Conservation (phyloP, 2,113 vertebrate genomes). For the Thamnaconus septentrionalis region DNA sequence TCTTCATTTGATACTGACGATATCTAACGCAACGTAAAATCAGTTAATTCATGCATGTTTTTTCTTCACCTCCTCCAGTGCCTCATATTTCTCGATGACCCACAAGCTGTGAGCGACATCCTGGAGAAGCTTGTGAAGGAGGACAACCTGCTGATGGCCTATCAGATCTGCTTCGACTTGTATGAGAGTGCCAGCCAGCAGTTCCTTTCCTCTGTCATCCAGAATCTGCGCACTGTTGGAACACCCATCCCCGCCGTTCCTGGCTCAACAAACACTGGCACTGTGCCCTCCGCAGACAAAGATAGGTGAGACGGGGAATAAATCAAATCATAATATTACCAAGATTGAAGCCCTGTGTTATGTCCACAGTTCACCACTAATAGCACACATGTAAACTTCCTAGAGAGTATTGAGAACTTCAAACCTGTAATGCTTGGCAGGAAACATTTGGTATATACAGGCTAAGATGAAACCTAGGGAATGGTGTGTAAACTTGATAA, state of each 20-base stretch:
- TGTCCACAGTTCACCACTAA: not conserved
- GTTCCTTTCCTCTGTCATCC: constrained; percentile 97
- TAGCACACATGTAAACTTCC: not conserved
- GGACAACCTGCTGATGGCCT: constrained; percentile 98
- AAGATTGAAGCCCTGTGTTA: not conserved
- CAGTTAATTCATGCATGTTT: not conserved
- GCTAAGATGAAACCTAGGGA: no score
- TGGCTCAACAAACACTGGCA: constrained; percentile 95
- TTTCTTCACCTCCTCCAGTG: constrained; percentile 75
- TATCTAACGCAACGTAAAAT: not conserved
- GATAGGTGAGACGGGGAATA: constrained; percentile 79
- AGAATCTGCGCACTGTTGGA: constrained; percentile 92
- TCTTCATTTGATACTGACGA: not conserved
- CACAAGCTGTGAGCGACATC: constrained; percentile 97
- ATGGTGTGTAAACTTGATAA: no score
- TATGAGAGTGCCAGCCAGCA: constrained; percentile 99
- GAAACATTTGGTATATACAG: no score
- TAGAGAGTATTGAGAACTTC: not conserved
- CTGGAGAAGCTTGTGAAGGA: constrained; percentile 98
- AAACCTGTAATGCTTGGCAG: no score
- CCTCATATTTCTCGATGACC: constrained; percentile 97
- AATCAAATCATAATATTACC: not conserved
- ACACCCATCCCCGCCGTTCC: constrained; percentile 93
- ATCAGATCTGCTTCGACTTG: constrained; percentile 98
- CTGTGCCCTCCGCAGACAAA: constrained; percentile 86